Conservation (phyloP, 2,888 invertebrate genomes). For the Geotrupes spiniger region DNA sequence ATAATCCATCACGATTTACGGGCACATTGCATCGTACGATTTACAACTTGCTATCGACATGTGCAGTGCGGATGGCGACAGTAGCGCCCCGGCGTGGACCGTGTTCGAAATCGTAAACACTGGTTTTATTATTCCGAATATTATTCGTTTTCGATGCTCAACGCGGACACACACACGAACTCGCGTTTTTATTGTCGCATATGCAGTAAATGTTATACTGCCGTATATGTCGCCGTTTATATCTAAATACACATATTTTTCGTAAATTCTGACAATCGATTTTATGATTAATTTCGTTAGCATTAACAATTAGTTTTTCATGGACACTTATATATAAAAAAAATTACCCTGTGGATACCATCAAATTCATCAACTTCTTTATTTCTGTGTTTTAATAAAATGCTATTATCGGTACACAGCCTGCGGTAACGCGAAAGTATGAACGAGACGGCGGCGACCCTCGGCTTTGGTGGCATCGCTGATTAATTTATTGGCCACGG, state of each 20-base stretch:
- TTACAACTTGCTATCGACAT: slow-evolving; percentile 43
- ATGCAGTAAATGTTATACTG: not conserved
- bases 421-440: slow-evolving; percentile 27
- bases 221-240: too few relatives aligned
- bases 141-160: not conserved
- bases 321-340: too few relatives aligned
- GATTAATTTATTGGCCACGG: slow-evolving; percentile 51
- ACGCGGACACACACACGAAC: not conserved
- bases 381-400: too few relatives aligned
- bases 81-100: slow-evolving; percentile 13
- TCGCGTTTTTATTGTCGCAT: not conserved
- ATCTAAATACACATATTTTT: too few relatives aligned
- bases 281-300: too few relatives aligned
- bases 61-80: slow-evolving; percentile 18
- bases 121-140: slow-evolving; percentile 15
- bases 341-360: too few relatives aligned
- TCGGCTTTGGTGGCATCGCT: slow-evolving; percentile 43
- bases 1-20: slow-evolving; percentile 51
- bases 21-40: slow-evolving; percentile 41
- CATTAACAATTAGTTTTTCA: too few relatives aligned
- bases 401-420: not conserved
- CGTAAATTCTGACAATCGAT: too few relatives aligned
- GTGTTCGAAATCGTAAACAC: slow-evolving; percentile 37
- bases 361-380: too few relatives aligned
- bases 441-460: slow-evolving; percentile 29